Evolutionary conservation across 2,113 vertebrate genomes (phyloP).

Genomic region (Peromyscus leucopus): DNA sequence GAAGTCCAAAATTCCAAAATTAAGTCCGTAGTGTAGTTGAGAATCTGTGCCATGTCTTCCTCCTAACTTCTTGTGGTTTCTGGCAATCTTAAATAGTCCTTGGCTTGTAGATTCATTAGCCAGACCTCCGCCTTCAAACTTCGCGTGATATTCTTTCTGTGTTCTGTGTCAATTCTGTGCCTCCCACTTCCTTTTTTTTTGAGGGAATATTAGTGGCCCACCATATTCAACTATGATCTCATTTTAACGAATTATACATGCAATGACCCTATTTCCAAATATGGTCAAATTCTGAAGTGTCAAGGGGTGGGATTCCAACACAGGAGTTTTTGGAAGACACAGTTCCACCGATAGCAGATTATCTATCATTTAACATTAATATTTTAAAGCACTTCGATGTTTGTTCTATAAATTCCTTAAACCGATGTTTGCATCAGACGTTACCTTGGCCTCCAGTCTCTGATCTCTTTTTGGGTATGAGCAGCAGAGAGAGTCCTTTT

Average conservation of each 20-base stretch:
- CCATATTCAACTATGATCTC: background rate
- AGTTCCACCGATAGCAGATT: background rate
- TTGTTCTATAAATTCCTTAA: constrained; percentile 32
- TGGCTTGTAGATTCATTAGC: background rate
- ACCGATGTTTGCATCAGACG: background rate
- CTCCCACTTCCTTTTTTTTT: background rate
- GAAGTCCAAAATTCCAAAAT: background rate
- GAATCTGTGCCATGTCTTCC: background rate
- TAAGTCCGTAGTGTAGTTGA: background rate
- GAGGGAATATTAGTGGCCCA: background rate
- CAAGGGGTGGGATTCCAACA: background rate
- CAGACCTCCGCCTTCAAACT: background rate
- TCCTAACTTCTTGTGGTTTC: background rate
- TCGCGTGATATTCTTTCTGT: background rate
- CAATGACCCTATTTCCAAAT: background rate
- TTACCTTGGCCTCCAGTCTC: background rate
- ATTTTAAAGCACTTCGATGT: background rate
- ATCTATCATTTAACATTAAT: background rate
- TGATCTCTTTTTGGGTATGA: constrained; percentile 3
- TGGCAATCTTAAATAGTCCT: background rate
- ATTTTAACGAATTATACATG: constrained; percentile 10
- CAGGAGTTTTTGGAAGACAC: background rate
- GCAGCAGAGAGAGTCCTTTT: background rate
- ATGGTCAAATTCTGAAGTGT: background rate
- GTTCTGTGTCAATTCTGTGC: background rate